phyloP scores from a whole-genome alignment of 2,888 invertebrate species.

The Therioaphis trifolii region DNA sequence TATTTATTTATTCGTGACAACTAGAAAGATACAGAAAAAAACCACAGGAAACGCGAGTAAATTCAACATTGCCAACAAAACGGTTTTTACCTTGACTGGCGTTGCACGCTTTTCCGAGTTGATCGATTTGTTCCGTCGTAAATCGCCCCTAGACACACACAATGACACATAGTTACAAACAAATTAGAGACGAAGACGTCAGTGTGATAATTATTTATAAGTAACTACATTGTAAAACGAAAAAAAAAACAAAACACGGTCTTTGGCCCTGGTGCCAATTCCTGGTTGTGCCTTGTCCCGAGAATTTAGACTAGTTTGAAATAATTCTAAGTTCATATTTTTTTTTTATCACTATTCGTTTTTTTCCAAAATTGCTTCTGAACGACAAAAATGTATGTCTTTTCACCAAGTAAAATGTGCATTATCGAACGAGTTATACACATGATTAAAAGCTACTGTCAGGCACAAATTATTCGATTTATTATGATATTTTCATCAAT shows the following conservation, averaged over 20 bases:
- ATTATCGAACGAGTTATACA: too few relatives aligned
- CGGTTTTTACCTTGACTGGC: constrained; percentile 50
- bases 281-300: not conserved
- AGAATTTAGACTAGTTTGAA: not conserved
- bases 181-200: not conserved
- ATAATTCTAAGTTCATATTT: not conserved
- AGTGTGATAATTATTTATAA: too few relatives aligned
- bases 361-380: too few relatives aligned
- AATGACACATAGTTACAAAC: not conserved
- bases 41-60: not conserved
- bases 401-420: too few relatives aligned
- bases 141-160: constrained; percentile 37
- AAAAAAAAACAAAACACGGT: not conserved
- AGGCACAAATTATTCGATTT: too few relatives aligned
- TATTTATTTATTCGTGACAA: not conserved
- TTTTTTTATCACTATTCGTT: too few relatives aligned
- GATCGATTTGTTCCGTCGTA: constrained; percentile 54
- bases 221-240: too few relatives aligned
- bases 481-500: too few relatives aligned
- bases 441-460: too few relatives aligned
- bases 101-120: constrained; percentile 55
- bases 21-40: not conserved
- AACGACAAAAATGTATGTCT: too few relatives aligned
- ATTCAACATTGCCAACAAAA: not conserved
- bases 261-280: not conserved